Evolutionary conservation across 2,888 invertebrate genomes (phyloP).

Genomic region (Metellina segmentata): DNA sequence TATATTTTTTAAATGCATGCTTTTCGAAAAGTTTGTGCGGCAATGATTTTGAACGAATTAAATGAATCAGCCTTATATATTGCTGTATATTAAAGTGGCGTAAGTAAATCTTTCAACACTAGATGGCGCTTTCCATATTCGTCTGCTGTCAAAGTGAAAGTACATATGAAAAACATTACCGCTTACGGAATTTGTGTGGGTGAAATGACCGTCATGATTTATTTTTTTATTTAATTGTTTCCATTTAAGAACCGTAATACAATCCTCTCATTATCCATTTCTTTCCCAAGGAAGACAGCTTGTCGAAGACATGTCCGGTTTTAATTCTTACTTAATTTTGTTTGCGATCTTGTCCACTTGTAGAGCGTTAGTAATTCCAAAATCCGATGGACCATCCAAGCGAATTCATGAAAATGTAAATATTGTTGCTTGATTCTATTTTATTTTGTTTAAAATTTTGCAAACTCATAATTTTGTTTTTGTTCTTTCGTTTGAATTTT

Average conservation of each 20-base stretch:
- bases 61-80: no score
- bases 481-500: no score
- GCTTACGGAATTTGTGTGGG: conserved; percentile 70
- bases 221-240: conserved; percentile 49
- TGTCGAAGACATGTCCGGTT: conserved; percentile 46
- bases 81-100: no score
- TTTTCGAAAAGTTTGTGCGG: no score
- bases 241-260: conserved; percentile 37
- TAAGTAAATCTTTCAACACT: neutral
- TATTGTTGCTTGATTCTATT: neutral
- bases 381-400: conserved; percentile 59
- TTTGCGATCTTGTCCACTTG: conserved; percentile 6
- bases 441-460: no score
- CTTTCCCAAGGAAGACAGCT: conserved; percentile 6
- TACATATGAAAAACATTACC: conserved; percentile 75
- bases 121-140: conserved; percentile 58
- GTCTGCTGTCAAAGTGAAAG: conserved; percentile 61
- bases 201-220: conserved; percentile 51
- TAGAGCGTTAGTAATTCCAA: conserved; percentile 64
- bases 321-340: conserved; percentile 3
- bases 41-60: no score
- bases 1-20: no score
- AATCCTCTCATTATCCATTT: conserved; percentile 42
- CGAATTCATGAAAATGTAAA: conserved; percentile 67
- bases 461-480: no score